Conservation (phyloP, 2,797 vertebrate genomes). For the Lepidocolaptes lacrymiger region DNA sequence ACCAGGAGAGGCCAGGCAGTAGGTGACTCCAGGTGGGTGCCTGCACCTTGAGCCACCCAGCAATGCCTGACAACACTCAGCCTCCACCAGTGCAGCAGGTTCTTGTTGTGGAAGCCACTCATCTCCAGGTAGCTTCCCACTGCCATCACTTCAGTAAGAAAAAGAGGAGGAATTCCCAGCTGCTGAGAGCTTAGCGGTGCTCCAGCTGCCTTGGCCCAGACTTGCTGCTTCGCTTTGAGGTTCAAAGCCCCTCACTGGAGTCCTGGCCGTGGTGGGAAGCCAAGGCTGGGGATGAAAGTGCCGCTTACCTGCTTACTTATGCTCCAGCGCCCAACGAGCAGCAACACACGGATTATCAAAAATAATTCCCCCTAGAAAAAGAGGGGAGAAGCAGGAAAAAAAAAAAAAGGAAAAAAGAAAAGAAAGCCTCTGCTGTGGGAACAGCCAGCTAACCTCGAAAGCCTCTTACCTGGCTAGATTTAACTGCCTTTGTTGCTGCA, state of each 20-base stretch:
- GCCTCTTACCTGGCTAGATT: conserved; percentile 57
- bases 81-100: fast-evolving
- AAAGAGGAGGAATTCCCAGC: neutral
- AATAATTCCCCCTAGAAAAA: conserved; percentile 52
- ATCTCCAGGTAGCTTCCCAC: neutral
- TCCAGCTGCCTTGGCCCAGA: conserved; percentile 10
- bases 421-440: conserved; percentile 26
- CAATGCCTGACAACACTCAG: fast-evolving
- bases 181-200: neutral
- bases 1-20: neutral
- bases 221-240: neutral
- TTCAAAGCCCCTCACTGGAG: conserved; percentile 10
- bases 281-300: neutral
- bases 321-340: conserved; percentile 36
- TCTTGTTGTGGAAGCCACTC: neutral
- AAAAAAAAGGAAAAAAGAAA: neutral
- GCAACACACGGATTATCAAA: conserved; percentile 32
- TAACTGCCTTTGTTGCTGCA: conserved; percentile 64
- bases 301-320: conserved; percentile 52
- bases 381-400: neutral
- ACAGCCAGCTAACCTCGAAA: conserved; percentile 19
- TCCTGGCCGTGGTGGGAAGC: neutral
- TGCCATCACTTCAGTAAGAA: neutral
- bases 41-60: neutral
- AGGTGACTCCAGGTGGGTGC: neutral